Evolutionary conservation across 2,888 invertebrate genomes (phyloP).

Genomic region (Meteorus colon): DNA sequence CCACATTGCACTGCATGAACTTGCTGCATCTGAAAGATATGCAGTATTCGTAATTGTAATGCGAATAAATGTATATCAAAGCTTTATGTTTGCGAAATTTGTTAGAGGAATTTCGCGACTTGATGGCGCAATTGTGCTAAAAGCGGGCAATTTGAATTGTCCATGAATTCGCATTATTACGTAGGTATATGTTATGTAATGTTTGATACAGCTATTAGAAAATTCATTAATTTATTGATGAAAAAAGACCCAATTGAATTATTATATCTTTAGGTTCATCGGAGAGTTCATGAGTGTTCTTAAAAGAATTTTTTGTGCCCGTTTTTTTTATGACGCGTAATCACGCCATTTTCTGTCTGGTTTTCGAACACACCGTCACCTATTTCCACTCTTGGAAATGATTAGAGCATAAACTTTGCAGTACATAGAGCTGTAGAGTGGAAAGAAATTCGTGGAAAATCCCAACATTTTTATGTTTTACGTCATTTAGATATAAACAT

Average conservation of each 20-base stretch:
- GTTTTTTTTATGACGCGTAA: too few species aligned
- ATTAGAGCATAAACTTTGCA: not conserved
- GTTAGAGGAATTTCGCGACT: not conserved
- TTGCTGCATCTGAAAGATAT: conserved; percentile 10
- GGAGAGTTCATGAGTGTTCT: too few species aligned
- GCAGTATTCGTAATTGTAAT: not conserved
- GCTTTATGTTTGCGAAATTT: not conserved
- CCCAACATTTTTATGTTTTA: not conserved
- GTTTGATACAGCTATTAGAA: too few species aligned
- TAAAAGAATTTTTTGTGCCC: too few species aligned
- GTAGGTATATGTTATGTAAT: too few species aligned
- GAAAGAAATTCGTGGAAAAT: not conserved
- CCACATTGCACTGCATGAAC: conserved; percentile 31
- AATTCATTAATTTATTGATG: too few species aligned
- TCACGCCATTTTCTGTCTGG: too few species aligned
- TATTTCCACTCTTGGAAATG: not conserved
- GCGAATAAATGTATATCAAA: not conserved
- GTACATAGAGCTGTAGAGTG: not conserved
- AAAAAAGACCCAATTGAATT: too few species aligned
- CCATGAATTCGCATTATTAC: too few species aligned
- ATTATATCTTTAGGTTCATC: too few species aligned
- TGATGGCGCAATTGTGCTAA: not conserved
- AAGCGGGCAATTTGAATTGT: not conserved
- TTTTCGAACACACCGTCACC: not conserved
- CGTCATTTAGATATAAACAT: not conserved